Conservation (phyloP, 1,140 invertebrate genomes). For the Holcopasites calliopsidis region DNA sequence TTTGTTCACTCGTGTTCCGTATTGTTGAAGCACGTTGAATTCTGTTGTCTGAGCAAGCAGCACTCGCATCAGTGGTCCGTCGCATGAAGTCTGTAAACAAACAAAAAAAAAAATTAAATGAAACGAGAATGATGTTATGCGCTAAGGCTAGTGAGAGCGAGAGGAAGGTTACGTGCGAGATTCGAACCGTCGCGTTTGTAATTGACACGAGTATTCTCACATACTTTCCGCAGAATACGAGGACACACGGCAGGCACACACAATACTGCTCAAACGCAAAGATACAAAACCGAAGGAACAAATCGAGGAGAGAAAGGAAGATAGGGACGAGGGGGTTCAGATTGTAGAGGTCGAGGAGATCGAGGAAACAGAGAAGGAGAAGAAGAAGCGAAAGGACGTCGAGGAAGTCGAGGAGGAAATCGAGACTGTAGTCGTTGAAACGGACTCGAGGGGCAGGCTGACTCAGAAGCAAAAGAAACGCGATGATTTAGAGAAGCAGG, state of each 20-base stretch:
- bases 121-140: neutral
- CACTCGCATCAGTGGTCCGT: conserved; percentile 35
- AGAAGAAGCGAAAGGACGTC: conserved; percentile 58
- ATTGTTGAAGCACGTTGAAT: conserved; percentile 43
- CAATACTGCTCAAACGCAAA: conserved; percentile 77
- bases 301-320: conserved; percentile 66
- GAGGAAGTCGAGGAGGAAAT: conserved; percentile 73
- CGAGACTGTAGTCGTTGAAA: conserved; percentile 69
- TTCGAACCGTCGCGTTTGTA: conserved; percentile 49
- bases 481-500: conserved; percentile 66
- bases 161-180: conserved; percentile 19
- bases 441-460: conserved; percentile 68
- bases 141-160: neutral
- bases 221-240: conserved; percentile 81
- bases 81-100: conserved; percentile 35
- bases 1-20: conserved; percentile 38
- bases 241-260: conserved; percentile 79
- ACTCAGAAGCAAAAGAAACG: conserved; percentile 70
- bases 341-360: conserved; percentile 68
- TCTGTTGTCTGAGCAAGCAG: conserved; percentile 45
- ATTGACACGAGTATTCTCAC: conserved; percentile 76
- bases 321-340: conserved; percentile 72
- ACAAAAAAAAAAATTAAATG: neutral
- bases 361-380: conserved; percentile 48
- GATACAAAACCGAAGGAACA: conserved; percentile 72